phyloP scores from a whole-genome alignment of 2,797 vertebrate genomes.

The Crypturellus tataupa region DNA sequence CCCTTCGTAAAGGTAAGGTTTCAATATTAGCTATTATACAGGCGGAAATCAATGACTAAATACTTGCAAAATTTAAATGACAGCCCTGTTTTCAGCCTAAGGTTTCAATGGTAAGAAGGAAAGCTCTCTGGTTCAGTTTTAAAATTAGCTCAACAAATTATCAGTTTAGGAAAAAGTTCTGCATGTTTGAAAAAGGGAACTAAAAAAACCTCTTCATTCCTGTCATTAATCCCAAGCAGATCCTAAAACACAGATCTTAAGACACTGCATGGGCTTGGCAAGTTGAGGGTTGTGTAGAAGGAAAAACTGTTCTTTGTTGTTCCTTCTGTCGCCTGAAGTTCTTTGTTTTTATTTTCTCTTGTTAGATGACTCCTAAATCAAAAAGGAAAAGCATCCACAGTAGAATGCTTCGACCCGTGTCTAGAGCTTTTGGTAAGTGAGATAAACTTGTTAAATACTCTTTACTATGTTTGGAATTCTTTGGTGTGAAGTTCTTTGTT shows the following conservation, averaged over 20 bases:
- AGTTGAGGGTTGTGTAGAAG: not conserved
- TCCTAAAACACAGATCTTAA: not conserved
- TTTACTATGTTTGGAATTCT: not conserved
- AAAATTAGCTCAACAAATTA: not conserved
- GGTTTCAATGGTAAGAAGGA: not conserved
- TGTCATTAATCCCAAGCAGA: not conserved
- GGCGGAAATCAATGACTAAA: not conserved
- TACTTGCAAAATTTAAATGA: not conserved
- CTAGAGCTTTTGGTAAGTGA: conserved; percentile 93
- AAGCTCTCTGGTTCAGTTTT: not conserved
- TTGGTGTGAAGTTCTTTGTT: not conserved
- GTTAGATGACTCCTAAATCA: conserved; percentile 97
- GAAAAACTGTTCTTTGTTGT: not conserved
- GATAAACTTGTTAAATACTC: not conserved
- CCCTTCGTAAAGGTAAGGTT: not conserved
- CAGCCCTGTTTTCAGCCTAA: not conserved
- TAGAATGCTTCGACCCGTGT: conserved; percentile 97
- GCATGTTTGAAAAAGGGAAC: not conserved
- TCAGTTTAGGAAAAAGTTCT: not conserved
- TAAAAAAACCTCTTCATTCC: not conserved
- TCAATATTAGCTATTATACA: not conserved
- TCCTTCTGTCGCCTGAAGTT: not conserved
- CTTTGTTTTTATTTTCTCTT: conserved; percentile 47
- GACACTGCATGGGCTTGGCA: not conserved
- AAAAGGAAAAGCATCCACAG: conserved; percentile 99